Evolutionary conservation across 1,140 invertebrate species (phyloP).

Genomic region (Camponotus floridanus): DNA sequence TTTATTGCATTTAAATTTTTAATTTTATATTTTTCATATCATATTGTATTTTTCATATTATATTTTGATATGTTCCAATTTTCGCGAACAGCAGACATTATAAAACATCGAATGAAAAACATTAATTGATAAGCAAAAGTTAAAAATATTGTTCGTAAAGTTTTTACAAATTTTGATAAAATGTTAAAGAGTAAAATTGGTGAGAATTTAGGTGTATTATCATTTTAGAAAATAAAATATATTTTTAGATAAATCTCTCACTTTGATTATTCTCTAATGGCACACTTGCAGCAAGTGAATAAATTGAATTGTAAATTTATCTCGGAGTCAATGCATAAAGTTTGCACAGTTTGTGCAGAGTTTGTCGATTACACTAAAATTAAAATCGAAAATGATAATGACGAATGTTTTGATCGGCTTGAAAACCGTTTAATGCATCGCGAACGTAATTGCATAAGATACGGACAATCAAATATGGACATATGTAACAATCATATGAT

Average conservation of each 20-base stretch:
- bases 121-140: conserved; percentile 1
- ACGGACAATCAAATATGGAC: conserved; percentile 23
- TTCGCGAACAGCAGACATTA: neutral
- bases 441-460: conserved; percentile 48
- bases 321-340: neutral
- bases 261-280: neutral
- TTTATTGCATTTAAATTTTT: neutral
- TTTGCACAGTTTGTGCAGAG: neutral
- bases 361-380: too few species aligned
- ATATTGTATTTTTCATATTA: neutral
- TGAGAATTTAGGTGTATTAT: neutral
- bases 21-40: too few species aligned
- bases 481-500: conserved; percentile 32
- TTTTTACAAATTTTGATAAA: neutral
- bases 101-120: neutral
- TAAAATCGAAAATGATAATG: conserved; percentile 9
- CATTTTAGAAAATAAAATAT: neutral
- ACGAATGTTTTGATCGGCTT: neutral
- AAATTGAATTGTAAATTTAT: conserved; percentile 15
- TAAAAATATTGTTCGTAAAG: neutral
- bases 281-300: neutral
- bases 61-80: neutral
- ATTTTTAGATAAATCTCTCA: neutral
- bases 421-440: neutral
- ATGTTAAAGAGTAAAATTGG: neutral